Conservation (phyloP, 1,140 invertebrate species). For the Drosophila lowei region DNA sequence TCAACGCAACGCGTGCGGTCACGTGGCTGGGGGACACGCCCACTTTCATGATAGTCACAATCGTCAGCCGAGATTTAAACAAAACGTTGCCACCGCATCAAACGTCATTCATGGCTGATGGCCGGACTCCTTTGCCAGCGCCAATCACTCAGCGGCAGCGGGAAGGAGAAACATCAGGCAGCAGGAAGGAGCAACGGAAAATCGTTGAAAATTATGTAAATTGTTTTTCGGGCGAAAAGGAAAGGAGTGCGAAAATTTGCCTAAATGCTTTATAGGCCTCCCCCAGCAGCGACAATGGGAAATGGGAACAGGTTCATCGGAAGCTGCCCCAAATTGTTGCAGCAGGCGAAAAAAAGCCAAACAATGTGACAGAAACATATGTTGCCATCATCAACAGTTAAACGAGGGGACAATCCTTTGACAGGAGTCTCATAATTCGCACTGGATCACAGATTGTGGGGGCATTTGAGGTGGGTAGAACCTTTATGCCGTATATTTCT, state of each 20-base stretch:
- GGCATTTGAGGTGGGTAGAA: neutral
- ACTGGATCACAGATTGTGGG: neutral
- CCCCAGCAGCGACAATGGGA: conserved; percentile 1
- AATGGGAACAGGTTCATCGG: conserved; percentile 23
- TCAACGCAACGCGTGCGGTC: conserved; percentile 76
- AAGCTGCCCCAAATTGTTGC: conserved; percentile 50
- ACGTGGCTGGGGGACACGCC: conserved; percentile 67
- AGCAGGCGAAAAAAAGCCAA: conserved; percentile 37
- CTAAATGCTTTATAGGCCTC: conserved; percentile 64
- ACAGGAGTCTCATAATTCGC: conserved; percentile 18
- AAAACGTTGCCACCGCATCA: conserved; percentile 50
- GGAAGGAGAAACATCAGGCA: neutral
- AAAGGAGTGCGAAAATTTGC: conserved; percentile 75
- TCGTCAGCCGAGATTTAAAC: conserved; percentile 53
- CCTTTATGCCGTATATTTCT: neutral
- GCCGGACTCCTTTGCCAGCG: conserved; percentile 29
- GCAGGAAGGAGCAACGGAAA: conserved; percentile 52
- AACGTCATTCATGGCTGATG: conserved; percentile 36
- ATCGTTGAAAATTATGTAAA: conserved; percentile 78
- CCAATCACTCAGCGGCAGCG: conserved; percentile 53
- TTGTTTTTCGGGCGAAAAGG: conserved; percentile 45
- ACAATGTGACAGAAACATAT: conserved; percentile 76
- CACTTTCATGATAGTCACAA: conserved; percentile 76
- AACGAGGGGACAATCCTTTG: conserved; percentile 55
- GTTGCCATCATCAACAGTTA: conserved; percentile 63